These are phyloP conservation scores for Dasypolia templi DNA, from an alignment of 2,888 invertebrate species.

Conservation along the genomic window DNA sequence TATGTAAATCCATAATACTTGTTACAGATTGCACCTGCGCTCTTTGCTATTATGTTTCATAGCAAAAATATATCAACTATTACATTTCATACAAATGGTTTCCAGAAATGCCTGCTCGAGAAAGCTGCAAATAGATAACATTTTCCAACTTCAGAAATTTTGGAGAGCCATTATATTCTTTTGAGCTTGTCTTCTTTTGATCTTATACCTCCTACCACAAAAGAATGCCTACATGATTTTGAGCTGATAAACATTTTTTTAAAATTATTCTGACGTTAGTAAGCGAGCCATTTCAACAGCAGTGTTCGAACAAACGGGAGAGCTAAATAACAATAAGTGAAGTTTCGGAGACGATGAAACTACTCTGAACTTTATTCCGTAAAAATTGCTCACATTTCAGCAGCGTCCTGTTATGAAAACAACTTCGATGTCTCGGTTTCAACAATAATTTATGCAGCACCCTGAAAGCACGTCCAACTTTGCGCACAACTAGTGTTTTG, in stretches of 20 bases:
- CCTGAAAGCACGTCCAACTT: constrained; percentile 60
- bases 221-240: constrained; percentile 56
- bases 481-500: constrained; percentile 47
- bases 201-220: constrained; percentile 52
- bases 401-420: constrained; percentile 44
- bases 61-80: constrained; percentile 20
- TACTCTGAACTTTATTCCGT: constrained; percentile 51
- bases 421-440: constrained; percentile 52
- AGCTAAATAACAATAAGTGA: constrained; percentile 70
- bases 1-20: constrained; percentile 39
- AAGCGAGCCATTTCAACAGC: constrained; percentile 38
- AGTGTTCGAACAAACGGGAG: constrained; percentile 50
- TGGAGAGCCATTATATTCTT: constrained; percentile 50
- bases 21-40: constrained; percentile 50
- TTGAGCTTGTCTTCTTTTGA: constrained; percentile 47
- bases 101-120: constrained; percentile 34
- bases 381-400: constrained; percentile 53
- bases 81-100: constrained; percentile 26
- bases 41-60: constrained; percentile 10
- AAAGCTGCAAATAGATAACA: constrained; percentile 36
- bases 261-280: constrained; percentile 44
- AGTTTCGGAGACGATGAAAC: constrained; percentile 46
- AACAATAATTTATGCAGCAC: constrained; percentile 67
- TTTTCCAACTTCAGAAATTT: constrained; percentile 17
- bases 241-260: constrained; percentile 50